Evolutionary conservation across 2,888 invertebrate species (phyloP), one percentile per base, ranked within the genome.

Genomic region (Dicranocentrus wangi): DNA sequence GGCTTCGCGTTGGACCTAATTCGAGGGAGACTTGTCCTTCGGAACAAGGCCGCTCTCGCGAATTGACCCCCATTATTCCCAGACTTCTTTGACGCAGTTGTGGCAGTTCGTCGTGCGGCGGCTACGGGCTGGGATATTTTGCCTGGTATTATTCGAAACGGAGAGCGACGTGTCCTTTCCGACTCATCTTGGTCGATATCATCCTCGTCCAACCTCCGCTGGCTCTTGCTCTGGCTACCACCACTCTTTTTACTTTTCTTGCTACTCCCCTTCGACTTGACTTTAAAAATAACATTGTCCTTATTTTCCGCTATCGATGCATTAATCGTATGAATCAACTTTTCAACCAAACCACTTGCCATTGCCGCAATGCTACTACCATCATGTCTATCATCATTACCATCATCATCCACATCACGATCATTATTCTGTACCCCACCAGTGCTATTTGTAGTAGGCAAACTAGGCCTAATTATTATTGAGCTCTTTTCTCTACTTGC

Each of bases 131-230:
- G n/a, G n/a, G n/a, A n/a, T n/a, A n/a, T n/a, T n/a, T n/a, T n/a
- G n/a, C n/a, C 23, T 58, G 71, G 78, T 15, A 71, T n/a, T n/a
- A n/a, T 51, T 65, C 70, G 51, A 69, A 68, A 81, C 3, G 83
- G 81, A 23, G 83, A 83, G 17, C 83, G 66, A 70, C 83, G 42
- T 1, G 81, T 71, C 39, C 83, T 65, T 58, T 83, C 83, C 7
- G 83, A 83, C 17, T 76, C 77, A 39, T 80, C 77, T 3, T 78
- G 47, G 23, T 55, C 78, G 61, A 60, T 55, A 63, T 82, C 75
- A 71, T 75, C 79, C 10, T 75, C 76, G 61, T 60, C 61, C 19
- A 71, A 61, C 58, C 23, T 21, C 21, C 43, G n/a, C n/a, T n/a
- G n/a, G n/a, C n/a, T n/a, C n/a, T n/a, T n/a, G n/a, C n/a, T n/a